phyloP scores from a whole-genome alignment of 2,797 vertebrate species.

The Adrianichthys oophorus region DNA sequence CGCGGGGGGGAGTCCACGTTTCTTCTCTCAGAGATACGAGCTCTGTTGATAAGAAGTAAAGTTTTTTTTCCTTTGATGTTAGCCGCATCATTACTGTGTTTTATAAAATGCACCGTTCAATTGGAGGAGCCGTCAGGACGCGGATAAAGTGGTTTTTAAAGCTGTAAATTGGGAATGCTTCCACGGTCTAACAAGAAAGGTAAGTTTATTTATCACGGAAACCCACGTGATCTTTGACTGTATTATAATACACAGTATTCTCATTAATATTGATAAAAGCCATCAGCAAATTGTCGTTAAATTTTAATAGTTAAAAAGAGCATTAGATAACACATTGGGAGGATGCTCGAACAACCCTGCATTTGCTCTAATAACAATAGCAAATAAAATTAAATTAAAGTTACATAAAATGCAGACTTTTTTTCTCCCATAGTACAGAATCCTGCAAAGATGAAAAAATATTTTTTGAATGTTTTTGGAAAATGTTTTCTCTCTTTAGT shows the following conservation, averaged over 20 bases:
- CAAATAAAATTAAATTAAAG: no score
- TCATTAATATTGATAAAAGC: slow-evolving; percentile 2
- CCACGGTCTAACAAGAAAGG: slow-evolving; percentile 58
- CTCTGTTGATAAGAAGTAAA: neutral
- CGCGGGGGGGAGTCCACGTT: slow-evolving; percentile 59
- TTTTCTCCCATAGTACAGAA: neutral
- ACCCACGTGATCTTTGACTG: slow-evolving; percentile 1
- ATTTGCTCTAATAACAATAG: no score
- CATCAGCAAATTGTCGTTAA: neutral
- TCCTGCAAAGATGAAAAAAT: neutral
- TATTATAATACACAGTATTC: neutral
- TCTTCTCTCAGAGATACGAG: slow-evolving; percentile 3
- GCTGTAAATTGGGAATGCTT: slow-evolving; percentile 58
- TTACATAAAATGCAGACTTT: neutral
- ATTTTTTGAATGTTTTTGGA: slow-evolving; percentile 24
- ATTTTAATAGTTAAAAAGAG: neutral
- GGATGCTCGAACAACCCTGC: no score
- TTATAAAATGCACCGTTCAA: slow-evolving; percentile 12
- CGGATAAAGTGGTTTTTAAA: slow-evolving; percentile 34
- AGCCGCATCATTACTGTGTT: slow-evolving; percentile 3
- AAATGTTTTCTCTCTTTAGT: slow-evolving; percentile 2
- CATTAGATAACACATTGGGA: neutral
- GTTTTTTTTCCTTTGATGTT: neutral
- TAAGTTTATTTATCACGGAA: slow-evolving; percentile 37
- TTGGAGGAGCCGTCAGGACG: slow-evolving; percentile 34